A percentile compares a stretch with the other conserved stretches of the same genome.
phyloP scores from a whole-genome alignment of 2,888 invertebrate genomes.

The Eretmocerus hayati region DNA sequence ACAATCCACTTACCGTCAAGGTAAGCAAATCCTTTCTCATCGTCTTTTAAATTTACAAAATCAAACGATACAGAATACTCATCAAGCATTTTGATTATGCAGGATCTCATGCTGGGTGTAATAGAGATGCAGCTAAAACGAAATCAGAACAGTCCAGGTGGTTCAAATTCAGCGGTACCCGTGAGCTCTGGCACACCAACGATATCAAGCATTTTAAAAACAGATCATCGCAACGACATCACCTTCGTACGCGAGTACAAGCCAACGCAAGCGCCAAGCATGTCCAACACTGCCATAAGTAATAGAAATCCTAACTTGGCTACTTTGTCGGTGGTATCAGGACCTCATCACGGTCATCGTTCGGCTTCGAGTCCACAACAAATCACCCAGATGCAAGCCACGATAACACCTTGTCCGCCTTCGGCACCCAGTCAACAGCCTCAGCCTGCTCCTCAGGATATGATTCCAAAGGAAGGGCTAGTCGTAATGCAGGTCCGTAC shows the following conservation, averaged over 20 bases:
- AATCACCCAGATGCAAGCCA: constrained; percentile 52
- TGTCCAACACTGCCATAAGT: constrained; percentile 31
- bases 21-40: no score
- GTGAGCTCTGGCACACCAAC: constrained; percentile 52
- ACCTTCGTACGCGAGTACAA: constrained; percentile 53
- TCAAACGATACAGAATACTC: no score
- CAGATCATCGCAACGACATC: constrained; percentile 51
- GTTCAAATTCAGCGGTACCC: constrained; percentile 36
- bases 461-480: constrained; percentile 58
- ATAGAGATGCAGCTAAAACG: constrained; percentile 75
- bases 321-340: constrained; percentile 61
- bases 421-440: constrained; percentile 36
- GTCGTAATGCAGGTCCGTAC: constrained; percentile 56
- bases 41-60: neutral
- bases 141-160: constrained; percentile 50
- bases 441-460: constrained; percentile 37
- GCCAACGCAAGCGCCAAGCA: constrained; percentile 32
- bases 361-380: constrained; percentile 43
- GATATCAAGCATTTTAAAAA: constrained; percentile 55
- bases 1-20: constrained; percentile 66
- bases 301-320: constrained; percentile 50
- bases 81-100: neutral
- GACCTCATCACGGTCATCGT: constrained; percentile 42
- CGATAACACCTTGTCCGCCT: constrained; percentile 59
- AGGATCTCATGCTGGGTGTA: constrained; percentile 72